Base-by-base conservation (phyloP, 2,113 vertebrate species). In the Epinephelus cyanopodus region DNA sequence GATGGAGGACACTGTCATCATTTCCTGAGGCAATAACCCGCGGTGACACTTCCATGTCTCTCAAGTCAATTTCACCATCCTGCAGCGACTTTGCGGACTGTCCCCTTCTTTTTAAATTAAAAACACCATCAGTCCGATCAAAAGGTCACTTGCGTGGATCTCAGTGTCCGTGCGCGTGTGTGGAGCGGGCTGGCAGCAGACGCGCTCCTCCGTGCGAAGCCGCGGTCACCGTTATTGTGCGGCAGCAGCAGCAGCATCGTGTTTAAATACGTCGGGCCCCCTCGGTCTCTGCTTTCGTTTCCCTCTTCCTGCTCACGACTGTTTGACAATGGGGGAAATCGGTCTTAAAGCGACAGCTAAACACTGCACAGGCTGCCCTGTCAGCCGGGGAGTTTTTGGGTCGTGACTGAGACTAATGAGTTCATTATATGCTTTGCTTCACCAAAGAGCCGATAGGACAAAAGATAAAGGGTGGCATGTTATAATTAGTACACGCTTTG, bases 271-370 rank as follows among this genome's bases (percentile, higher is more conserved):
- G 93, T 94, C 94, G 74, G 93, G 93, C 96, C 63, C 52, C 93
- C 23, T 88, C 89, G 85, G 90, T 89, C 95, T 95, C 95, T 93
- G 96, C 95, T 97, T 97, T 97, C 97, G 96, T 97, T 97, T 98
- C 96, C 96, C 97, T 96, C 97, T 99, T 98, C 98, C 98, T 99
- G 97, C 96, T 97, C 97, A 96, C 97, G 97, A 97, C 96, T 96
- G 94, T 96, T 96, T 96, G 96, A 99, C 98, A 98, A 99, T 99
- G 94, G 96, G 96, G 98, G 98, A 98, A 99, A 98, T 96, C 93
- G 95, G 95, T 95, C 96, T 98, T 98, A 97, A 97, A 97, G 97
- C 95, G 96, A 96, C 97, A 97, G 97, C 93, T 64, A n/a, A 76
- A 79, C 70, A 29, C 27, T 0, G 83, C 53, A 2, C 82, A 10